Conservation (phyloP, 2,797 vertebrate genomes). For the Nannoperca australis region DNA sequence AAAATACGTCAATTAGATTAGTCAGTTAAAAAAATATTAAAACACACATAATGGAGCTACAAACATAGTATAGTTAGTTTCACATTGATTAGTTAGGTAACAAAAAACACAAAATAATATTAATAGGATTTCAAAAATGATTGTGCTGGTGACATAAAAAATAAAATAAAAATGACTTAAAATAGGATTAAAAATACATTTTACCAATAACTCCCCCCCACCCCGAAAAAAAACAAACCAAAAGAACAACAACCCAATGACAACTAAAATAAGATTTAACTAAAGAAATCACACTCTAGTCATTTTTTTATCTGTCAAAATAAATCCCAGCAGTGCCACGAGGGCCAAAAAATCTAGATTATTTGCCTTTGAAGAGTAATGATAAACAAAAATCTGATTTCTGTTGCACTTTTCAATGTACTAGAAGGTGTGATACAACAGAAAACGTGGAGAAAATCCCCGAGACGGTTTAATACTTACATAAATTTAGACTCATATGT, state of each 20-base stretch:
- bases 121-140: not conserved
- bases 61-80: not conserved
- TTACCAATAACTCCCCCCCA: not conserved
- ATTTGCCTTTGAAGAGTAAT: not conserved
- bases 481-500: not conserved
- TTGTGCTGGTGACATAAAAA: not conserved
- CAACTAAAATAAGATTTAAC: not conserved
- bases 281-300: not conserved
- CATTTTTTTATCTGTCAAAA: not conserved
- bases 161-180: too few species aligned
- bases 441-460: not conserved
- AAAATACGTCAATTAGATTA: slow-evolving; percentile 25
- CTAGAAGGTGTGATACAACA: too few species aligned
- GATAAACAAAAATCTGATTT: not conserved
- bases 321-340: not conserved
- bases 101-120: not conserved
- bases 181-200: not conserved
- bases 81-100: not conserved
- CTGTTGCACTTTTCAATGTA: not conserved
- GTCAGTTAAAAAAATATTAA: not conserved
- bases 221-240: too few species aligned
- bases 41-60: not conserved
- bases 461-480: not conserved
- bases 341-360: not conserved
- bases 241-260: too few species aligned